phyloP scores from a whole-genome alignment of 2,113 vertebrate species.

The Pygathrix nemaeus region DNA sequence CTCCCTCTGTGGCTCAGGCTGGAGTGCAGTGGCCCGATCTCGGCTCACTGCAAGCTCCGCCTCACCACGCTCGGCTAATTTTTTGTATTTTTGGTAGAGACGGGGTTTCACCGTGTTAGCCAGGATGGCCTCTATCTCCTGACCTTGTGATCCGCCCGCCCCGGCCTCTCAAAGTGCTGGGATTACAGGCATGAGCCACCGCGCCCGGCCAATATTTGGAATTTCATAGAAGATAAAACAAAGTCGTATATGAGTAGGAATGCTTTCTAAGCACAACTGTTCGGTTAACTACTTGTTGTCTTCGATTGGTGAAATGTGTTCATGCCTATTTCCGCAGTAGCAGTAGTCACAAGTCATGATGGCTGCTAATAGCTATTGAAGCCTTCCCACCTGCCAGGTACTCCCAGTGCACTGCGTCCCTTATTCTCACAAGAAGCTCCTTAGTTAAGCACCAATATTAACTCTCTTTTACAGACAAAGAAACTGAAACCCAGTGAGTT shows the following conservation, averaged over 20 bases:
- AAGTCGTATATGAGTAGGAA: background rate
- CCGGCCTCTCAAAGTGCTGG: no score
- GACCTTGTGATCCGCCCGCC: no score
- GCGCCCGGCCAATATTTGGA: background rate
- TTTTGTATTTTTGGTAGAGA: no score
- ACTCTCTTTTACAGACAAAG: background rate
- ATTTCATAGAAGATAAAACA: slow-evolving; percentile 12
- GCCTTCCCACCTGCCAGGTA: background rate
- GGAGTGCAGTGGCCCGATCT: no score
- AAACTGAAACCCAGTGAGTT: background rate
- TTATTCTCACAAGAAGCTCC: background rate
- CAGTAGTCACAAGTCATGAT: background rate
- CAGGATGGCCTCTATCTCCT: no score
- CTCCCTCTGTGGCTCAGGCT: no score
- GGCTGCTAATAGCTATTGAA: background rate
- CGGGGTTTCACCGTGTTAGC: no score
- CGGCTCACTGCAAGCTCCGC: no score
- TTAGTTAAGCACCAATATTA: background rate
- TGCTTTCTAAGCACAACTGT: background rate
- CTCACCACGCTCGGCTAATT: no score
- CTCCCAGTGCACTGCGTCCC: background rate
- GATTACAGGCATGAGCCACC: no score
- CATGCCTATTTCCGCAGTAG: background rate
- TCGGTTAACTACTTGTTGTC: background rate
- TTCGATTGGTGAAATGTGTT: background rate